These are phyloP conservation scores for Sylvia atricapilla DNA, from an alignment of 2,113 vertebrate genomes.

Conservation along the genomic window DNA sequence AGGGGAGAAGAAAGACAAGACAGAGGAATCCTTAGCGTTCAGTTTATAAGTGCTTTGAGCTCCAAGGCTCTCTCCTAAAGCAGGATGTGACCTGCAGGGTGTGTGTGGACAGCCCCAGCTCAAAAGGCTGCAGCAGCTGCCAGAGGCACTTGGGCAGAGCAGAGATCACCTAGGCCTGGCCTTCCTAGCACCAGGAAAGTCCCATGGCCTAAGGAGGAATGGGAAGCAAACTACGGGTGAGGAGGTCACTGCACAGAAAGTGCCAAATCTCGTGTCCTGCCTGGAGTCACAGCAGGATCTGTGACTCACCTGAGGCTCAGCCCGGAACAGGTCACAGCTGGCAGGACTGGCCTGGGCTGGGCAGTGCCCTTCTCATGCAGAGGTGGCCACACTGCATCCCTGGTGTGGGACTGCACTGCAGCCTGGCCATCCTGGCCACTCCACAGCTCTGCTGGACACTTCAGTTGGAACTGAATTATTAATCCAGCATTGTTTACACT, in stretches of 20 bases:
- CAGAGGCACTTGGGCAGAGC: not conserved
- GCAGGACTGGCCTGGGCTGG: not conserved
- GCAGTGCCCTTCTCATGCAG: not conserved
- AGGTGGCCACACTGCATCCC: not conserved
- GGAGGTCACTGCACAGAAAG: conserved; percentile 3
- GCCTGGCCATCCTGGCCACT: not conserved
- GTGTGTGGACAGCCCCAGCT: not conserved
- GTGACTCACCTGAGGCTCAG: not conserved
- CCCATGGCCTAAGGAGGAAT: not conserved
- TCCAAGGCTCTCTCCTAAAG: not conserved
- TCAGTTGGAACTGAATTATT: not conserved
- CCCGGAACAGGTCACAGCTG: not conserved
- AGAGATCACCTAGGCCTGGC: not conserved
- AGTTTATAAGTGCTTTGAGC: not conserved
- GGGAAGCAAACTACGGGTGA: conserved; percentile 15
- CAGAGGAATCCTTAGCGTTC: not conserved
- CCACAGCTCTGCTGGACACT: not conserved
- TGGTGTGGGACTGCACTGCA: not conserved
- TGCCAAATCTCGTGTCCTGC: not conserved
- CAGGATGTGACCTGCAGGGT: not conserved
- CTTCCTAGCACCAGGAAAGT: not conserved
- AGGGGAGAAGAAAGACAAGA: not conserved
- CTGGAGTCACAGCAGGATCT: not conserved
- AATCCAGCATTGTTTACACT: not conserved
- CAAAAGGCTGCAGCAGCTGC: not conserved